A percentile compares a stretch with the other conserved stretches of the same genome.
phyloP scores from a whole-genome alignment of 2,888 invertebrate genomes.

The Ecdyonurus torrentis region DNA sequence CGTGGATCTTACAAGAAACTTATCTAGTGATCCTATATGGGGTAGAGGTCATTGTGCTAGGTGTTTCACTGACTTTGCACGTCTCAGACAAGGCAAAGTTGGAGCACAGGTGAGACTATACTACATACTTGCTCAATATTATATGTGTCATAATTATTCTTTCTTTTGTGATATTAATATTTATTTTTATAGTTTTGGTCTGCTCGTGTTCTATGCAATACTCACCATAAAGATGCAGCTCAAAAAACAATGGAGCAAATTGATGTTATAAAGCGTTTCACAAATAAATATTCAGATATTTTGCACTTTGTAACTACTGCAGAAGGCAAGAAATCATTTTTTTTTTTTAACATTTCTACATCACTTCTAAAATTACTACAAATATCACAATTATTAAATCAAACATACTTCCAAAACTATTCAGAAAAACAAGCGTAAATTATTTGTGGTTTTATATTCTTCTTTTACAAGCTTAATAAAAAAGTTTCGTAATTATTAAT shows the following conservation, averaged over 20 bases:
- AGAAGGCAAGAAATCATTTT: slow-evolving; percentile 13
- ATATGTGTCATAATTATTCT: slow-evolving; percentile 30
- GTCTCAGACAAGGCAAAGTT: slow-evolving; percentile 63
- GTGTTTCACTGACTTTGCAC: slow-evolving; percentile 71
- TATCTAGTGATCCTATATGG: slow-evolving; percentile 19
- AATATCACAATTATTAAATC: too few species aligned
- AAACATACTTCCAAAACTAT: too few species aligned
- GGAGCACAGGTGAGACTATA: slow-evolving; percentile 53
- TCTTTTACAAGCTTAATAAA: not conserved
- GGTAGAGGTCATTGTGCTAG: slow-evolving; percentile 11
- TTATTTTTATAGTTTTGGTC: not conserved
- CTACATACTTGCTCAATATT: too few species aligned
- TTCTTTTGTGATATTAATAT: slow-evolving; percentile 49
- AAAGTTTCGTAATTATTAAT: too few species aligned
- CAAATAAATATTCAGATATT: slow-evolving; percentile 18
- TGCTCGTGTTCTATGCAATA: slow-evolving; percentile 17
- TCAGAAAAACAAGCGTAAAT: not conserved
- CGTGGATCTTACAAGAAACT: slow-evolving; percentile 18
- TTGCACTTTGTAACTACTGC: slow-evolving; percentile 15
- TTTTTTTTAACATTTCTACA: too few species aligned
- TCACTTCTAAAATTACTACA: too few species aligned
- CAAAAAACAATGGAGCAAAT: slow-evolving; percentile 27
- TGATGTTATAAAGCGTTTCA: slow-evolving; percentile 27
- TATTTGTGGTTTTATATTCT: too few species aligned
- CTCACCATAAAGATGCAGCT: slow-evolving; percentile 26